Evolutionary conservation across 92 coral and sea anemone genomes (phyloP).

Genomic region (Phenganax stokvisi): DNA sequence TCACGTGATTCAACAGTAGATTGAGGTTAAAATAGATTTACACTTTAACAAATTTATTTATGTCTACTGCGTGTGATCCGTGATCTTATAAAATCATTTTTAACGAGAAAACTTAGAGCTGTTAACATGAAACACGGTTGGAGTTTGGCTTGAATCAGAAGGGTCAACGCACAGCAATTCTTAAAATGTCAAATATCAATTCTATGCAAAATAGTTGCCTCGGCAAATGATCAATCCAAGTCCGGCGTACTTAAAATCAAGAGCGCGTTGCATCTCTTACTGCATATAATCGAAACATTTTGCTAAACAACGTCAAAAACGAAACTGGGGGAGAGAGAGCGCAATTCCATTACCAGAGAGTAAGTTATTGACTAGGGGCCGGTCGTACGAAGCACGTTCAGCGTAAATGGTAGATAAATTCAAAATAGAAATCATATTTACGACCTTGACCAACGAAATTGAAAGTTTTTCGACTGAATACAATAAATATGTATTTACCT

Average conservation of each 20-base stretch:
- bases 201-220: background rate
- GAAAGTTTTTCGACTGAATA: too few species aligned
- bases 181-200: slow-evolving; percentile 10
- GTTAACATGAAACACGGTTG: background rate
- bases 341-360: too few species aligned
- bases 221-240: background rate
- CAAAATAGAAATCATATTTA: too few species aligned
- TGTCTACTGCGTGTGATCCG: background rate
- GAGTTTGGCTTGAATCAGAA: background rate
- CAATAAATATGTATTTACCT: too few species aligned
- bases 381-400: too few species aligned
- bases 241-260: background rate
- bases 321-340: too few species aligned
- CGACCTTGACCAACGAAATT: too few species aligned
- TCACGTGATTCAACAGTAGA: background rate
- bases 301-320: too few species aligned
- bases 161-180: background rate
- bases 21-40: background rate
- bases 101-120: background rate
- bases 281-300: too few species aligned
- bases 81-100: slow-evolving; percentile 4
- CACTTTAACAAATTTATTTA: background rate
- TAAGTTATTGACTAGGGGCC: too few species aligned
- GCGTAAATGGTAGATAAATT: too few species aligned
- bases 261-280: too few species aligned